A percentile compares a stretch with the other conserved stretches of the same genome.
Conservation (phyloP, 2,113 vertebrate genomes). For the Cynopterus brachyotis region DNA sequence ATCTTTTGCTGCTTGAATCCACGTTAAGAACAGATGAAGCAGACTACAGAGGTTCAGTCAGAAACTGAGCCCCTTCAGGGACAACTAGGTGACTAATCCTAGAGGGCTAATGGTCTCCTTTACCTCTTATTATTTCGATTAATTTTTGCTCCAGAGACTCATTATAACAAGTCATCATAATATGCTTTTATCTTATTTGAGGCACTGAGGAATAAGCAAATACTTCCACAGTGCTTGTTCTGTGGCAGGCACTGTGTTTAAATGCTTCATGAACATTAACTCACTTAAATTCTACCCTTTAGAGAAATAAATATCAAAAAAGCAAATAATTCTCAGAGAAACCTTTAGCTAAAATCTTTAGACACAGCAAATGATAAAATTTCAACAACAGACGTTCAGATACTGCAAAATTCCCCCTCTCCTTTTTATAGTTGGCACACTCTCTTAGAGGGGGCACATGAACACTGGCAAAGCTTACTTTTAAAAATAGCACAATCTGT, state of each 20-base stretch:
- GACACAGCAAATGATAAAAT: background rate
- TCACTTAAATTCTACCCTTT: slow-evolving; percentile 20
- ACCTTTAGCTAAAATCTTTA: slow-evolving; percentile 41
- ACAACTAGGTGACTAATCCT: background rate
- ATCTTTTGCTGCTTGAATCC: background rate
- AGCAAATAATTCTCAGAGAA: background rate
- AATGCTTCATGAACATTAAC: slow-evolving; percentile 27
- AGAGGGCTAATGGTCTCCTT: background rate
- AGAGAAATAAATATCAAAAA: background rate
- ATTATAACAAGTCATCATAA: background rate
- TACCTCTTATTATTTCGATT: background rate
- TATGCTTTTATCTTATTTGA: slow-evolving; percentile 15
- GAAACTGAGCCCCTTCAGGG: background rate
- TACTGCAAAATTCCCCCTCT: background rate
- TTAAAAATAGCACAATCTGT: slow-evolving; percentile 7
- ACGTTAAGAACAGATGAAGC: background rate
- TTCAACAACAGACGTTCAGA: slow-evolving; percentile 2
- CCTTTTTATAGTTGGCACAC: background rate
- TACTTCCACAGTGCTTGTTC: background rate
- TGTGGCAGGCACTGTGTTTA: background rate
- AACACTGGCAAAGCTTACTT: background rate
- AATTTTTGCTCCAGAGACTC: background rate
- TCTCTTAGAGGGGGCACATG: background rate
- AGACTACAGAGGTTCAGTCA: background rate
- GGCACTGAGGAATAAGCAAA: background rate